A percentile compares a stretch with the other conserved stretches of the same genome.
Conservation (phyloP, 2,797 vertebrate genomes). For the Phrynocephalus vlangalii region DNA sequence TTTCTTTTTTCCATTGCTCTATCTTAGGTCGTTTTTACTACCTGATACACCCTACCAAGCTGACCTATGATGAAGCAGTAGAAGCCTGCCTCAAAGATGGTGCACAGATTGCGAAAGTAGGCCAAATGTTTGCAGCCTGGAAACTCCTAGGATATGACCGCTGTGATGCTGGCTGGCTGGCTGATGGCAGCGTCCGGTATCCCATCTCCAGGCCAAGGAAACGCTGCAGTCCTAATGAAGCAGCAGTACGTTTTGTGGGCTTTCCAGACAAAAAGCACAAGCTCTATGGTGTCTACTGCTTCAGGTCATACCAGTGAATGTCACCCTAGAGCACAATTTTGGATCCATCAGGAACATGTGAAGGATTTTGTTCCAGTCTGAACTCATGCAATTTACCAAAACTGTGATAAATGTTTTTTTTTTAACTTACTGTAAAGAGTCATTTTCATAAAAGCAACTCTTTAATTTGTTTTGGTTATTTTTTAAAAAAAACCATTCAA, state of each 20-base stretch:
- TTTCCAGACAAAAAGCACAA: slow-evolving; percentile 92
- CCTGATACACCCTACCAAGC: slow-evolving; percentile 87
- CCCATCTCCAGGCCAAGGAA: slow-evolving; percentile 91
- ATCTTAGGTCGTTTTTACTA: slow-evolving; percentile 90
- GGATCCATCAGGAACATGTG: slow-evolving; percentile 73
- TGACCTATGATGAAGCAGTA: slow-evolving; percentile 90
- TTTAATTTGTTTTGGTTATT: slow-evolving; percentile 69
- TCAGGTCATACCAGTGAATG: slow-evolving; percentile 82
- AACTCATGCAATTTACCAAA: slow-evolving; percentile 87
- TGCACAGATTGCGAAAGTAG: slow-evolving; percentile 92
- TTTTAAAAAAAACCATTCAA: slow-evolving; percentile 71
- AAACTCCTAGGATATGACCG: slow-evolving; percentile 92
- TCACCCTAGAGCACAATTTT: slow-evolving; percentile 38
- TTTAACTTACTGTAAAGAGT: slow-evolving; percentile 83
- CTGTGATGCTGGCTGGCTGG: slow-evolving; percentile 95
- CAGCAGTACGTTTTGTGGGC: slow-evolving; percentile 90
- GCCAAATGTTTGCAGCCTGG: slow-evolving; percentile 94
- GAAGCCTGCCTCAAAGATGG: slow-evolving; percentile 87
- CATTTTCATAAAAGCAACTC: slow-evolving; percentile 78
- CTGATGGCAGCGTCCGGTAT: slow-evolving; percentile 95
- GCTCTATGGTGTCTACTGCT: slow-evolving; percentile 96
- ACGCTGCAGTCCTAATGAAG: slow-evolving; percentile 93
- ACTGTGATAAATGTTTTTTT: slow-evolving; percentile 91
- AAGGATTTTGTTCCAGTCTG: slow-evolving; percentile 77
- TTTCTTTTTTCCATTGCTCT: neutral